Base-by-base conservation (phyloP, 2,113 vertebrate species). In the Acanthochromis polyacanthus region DNA sequence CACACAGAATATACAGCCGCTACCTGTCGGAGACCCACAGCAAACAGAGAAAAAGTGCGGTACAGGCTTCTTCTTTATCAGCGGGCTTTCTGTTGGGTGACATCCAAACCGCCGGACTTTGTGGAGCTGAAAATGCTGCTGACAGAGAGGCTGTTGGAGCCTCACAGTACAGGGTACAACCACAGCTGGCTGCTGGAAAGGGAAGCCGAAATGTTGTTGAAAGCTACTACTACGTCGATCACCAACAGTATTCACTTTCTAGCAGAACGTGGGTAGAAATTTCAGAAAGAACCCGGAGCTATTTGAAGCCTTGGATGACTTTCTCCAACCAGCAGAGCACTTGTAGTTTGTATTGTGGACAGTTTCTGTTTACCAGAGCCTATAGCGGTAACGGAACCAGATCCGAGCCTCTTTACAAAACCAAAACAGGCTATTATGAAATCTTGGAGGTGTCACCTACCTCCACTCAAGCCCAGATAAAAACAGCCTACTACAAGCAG, bases 401-500 rank as follows among this genome's bases (percentile, higher is more conserved):
- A 19, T 19, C 66, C 0, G 76, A 66, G 22, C 75, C 93, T 0
- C 80, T 93, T 0, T 87, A 91, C 50, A 93, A 82, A 75, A 91
- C 69, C 67, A 93, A 89, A 55, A 93, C 94, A 0, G 95, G 92
- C 0, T 96, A 97, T 25, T 98, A 98, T 7, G 96, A 97, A 0
- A 84, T 97, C 48, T 91, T 98, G 32, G 88, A 89, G 4, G 94
- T 97, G 0, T 61, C 93, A 0, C 38, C 92, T 0, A 90, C 82
- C 0, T 95, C 96, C 59, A 96, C 96, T 0, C 95, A 96, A 19
- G 92, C 95, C 10, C 96, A 98, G 83, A 96, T 98, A 59, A 98
- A 98, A 89, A 95, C 95, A 0, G 97, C 96, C 0, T 98, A 98
- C 74, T 98, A 98, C 86, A 95, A 94, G 82, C 96, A 97, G 91